These are phyloP conservation scores for Alfaro cultratus DNA, from an alignment of 2,797 vertebrate species.

Conservation along the genomic window DNA sequence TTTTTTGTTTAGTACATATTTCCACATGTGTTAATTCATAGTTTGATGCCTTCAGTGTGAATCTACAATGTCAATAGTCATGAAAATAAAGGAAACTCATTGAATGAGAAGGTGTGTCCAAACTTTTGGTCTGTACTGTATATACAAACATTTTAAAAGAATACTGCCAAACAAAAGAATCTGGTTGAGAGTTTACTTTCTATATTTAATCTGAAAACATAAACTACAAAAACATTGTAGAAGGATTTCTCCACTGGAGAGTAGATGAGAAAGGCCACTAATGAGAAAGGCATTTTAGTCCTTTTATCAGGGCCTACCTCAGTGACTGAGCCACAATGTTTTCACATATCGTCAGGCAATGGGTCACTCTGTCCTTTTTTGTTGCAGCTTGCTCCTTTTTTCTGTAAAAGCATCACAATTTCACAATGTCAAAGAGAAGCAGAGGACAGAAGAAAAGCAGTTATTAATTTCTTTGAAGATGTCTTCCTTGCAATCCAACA, in stretches of 20 bases:
- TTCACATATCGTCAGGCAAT: conserved; percentile 98
- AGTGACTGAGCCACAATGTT: conserved; percentile 96
- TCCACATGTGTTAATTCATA: too few species aligned
- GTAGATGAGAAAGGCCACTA: not conserved
- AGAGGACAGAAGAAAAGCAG: not conserved
- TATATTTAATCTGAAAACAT: not conserved
- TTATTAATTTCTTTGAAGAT: not conserved
- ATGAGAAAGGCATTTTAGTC: not conserved
- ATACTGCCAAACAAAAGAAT: not conserved
- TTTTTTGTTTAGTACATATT: too few species aligned
- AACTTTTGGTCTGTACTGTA: too few species aligned
- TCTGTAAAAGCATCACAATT: conserved; percentile 70
- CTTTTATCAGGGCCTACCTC: conserved; percentile 81
- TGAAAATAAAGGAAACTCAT: too few species aligned
- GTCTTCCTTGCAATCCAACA: not conserved
- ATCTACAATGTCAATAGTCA: too few species aligned
- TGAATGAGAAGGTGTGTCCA: too few species aligned
- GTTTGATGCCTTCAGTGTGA: too few species aligned
- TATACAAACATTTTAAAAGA: not conserved
- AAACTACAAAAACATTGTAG: not conserved
- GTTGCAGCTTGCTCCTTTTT: conserved; percentile 96
- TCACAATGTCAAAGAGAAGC: not conserved
- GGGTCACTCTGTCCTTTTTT: conserved; percentile 96
- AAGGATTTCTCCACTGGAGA: not conserved
- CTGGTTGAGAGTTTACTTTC: not conserved